phyloP scores from a whole-genome alignment of 1,140 invertebrate species.

The Bombus confusus region DNA sequence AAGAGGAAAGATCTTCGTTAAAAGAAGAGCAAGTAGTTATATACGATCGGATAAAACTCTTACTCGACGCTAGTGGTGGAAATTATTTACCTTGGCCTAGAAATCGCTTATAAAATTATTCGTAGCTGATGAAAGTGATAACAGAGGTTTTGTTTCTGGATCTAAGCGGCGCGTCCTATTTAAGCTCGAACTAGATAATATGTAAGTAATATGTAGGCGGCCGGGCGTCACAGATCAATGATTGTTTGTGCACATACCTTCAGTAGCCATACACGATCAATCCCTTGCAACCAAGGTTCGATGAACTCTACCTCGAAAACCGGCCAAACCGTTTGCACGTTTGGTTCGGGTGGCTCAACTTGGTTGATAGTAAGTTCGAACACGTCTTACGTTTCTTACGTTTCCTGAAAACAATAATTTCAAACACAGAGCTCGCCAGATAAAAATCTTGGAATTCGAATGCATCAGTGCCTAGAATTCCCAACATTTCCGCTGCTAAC shows the following conservation, averaged over 20 bases:
- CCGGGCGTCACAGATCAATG: slow-evolving; percentile 52
- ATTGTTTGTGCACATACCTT: slow-evolving; percentile 47
- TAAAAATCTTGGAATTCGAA: not conserved
- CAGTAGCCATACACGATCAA: slow-evolving; percentile 52
- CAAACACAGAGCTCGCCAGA: not conserved
- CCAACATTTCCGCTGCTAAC: not conserved
- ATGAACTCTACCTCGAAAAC: slow-evolving; percentile 58
- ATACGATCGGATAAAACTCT: not conserved
- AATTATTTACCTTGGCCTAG: slow-evolving; percentile 43
- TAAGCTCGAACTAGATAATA: slow-evolving; percentile 17
- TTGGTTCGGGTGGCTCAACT: slow-evolving; percentile 26
- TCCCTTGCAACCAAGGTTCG: slow-evolving; percentile 49
- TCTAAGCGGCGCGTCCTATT: slow-evolving; percentile 2
- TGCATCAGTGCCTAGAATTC: not conserved
- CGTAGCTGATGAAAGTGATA: slow-evolving; percentile 39
- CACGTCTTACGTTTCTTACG: not conserved
- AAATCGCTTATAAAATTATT: slow-evolving; percentile 23
- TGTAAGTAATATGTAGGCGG: slow-evolving; percentile 37
- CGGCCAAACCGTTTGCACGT: slow-evolving; percentile 54
- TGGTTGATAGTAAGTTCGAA: slow-evolving; percentile 11
- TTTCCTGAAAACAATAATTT: not conserved
- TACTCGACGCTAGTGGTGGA: not conserved
- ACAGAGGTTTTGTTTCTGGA: slow-evolving; percentile 10
- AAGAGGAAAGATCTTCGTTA: too few relatives aligned
- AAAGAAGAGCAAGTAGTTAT: too few relatives aligned